Evolutionary conservation across 2,797 vertebrate species (phyloP).

Genomic region (Pseudochirops corinnae): DNA sequence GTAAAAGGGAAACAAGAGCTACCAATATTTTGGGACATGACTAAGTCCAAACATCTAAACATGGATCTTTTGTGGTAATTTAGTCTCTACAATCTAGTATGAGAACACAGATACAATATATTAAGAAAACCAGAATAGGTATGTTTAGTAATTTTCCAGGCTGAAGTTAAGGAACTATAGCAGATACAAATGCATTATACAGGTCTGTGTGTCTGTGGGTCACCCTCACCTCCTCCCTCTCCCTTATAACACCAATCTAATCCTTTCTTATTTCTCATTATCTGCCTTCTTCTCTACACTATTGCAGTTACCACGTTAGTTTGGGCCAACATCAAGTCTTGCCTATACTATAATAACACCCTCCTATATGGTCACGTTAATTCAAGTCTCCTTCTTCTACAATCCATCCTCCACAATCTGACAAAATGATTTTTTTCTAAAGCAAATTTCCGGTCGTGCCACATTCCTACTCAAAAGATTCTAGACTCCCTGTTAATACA

Average conservation of each 20-base stretch:
- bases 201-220: background rate
- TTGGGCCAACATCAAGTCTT: background rate
- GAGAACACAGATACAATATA: background rate
- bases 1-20: background rate
- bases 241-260: background rate
- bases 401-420: background rate
- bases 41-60: background rate
- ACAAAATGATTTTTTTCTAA: background rate
- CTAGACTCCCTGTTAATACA: background rate
- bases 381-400: background rate
- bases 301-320: background rate
- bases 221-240: background rate
- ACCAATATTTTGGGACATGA: background rate
- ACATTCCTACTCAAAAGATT: background rate
- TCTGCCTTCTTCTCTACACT: background rate
- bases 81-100: background rate
- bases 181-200: background rate
- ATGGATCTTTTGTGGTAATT: background rate
- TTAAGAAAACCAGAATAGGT: background rate
- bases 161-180: background rate
- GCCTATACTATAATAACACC: background rate
- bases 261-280: background rate
- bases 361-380: background rate
- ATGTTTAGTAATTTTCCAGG: background rate
- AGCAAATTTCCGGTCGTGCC: background rate